phyloP scores from a whole-genome alignment of 2,888 invertebrate genomes.

The Catotricha subobsoleta region DNA sequence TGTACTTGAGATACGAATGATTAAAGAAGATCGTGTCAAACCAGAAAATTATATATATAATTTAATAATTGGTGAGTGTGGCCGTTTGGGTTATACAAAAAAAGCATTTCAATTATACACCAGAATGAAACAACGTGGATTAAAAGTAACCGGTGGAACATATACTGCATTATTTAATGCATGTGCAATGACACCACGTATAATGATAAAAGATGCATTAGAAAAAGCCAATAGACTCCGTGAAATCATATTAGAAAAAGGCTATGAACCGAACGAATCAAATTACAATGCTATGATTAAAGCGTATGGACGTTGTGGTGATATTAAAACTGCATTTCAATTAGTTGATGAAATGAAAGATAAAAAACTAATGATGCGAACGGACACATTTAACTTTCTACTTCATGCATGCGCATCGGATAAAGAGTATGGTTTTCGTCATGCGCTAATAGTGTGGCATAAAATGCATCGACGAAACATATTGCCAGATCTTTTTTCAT shows the following conservation, averaged over 20 bases:
- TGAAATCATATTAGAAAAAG: slow-evolving; percentile 48
- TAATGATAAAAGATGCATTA: slow-evolving; percentile 42
- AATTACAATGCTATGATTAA: slow-evolving; percentile 84
- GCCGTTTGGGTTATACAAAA: slow-evolving; percentile 63
- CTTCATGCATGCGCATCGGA: slow-evolving; percentile 72
- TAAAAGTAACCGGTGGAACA: slow-evolving; percentile 49
- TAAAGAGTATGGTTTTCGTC: slow-evolving; percentile 58
- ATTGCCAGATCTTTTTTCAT: slow-evolving; percentile 51
- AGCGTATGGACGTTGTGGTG: slow-evolving; percentile 72
- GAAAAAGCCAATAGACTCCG: slow-evolving; percentile 46
- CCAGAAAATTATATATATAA: slow-evolving; percentile 67
- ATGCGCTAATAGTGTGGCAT: slow-evolving; percentile 72
- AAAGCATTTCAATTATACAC: slow-evolving; percentile 72
- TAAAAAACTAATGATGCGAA: slow-evolving; percentile 39
- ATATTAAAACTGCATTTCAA: slow-evolving; percentile 56
- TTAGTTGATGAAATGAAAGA: slow-evolving; percentile 70
- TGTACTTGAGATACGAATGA: slow-evolving; percentile 57
- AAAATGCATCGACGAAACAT: slow-evolving; percentile 50
- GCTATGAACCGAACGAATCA: slow-evolving; percentile 47
- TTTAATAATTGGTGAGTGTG: slow-evolving; percentile 67
- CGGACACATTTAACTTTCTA: slow-evolving; percentile 58
- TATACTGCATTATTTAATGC: slow-evolving; percentile 80
- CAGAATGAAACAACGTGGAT: slow-evolving; percentile 58
- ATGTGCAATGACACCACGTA: slow-evolving; percentile 61
- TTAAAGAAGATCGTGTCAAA: slow-evolving; percentile 56